Base-by-base conservation (phyloP, 2,113 vertebrate species). In the Aplodontia rufa region DNA sequence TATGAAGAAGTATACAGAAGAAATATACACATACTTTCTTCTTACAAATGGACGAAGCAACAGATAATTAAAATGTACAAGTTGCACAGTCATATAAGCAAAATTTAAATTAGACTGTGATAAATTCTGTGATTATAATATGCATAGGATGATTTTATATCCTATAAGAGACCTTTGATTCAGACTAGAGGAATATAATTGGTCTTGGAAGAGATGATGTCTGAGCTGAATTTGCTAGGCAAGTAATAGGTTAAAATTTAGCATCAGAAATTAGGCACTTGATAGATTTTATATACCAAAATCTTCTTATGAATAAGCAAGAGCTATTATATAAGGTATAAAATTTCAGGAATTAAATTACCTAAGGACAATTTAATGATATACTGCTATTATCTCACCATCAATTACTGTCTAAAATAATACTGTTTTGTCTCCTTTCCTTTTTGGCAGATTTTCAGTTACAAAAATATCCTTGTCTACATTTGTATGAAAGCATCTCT, bases 281-380 rank as follows among this genome's bases (percentile, higher is more conserved):
- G 16, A 53, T 79, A 68, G 20, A 68, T 79, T 87, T 87, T 68
- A 76, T 64, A 58, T 42, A 68, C 83, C 42, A n/a, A 79, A 87
- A 60, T 83, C 49, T 37, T 93, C 53, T 80, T 94, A 83, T 53
- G 6, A 62, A 79, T 68, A 69, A 89, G 35, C 84, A 66, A 85
- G 16, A n/a, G 35, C 58, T 17, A 37, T 62, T 53, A 74, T 37
- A 80, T 80, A 85, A 81, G n/a, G 42, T 92, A 40, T 42, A 89
- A 84, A 62, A 69, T 85, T 81, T 92, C 64, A 86, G 51, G 16
- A 92, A 86, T 85, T 94, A 86, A 75, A 89, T 85, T 89, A 69
- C 62, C 28, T 35, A 24, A 74, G 40, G 37, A 91, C 17, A 74
- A 79, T 40, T 68, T 80, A 80, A 84, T 80, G 49, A 37, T 17